Conservation (phyloP, 2,797 vertebrate species). For the Lepidocolaptes lacrymiger region DNA sequence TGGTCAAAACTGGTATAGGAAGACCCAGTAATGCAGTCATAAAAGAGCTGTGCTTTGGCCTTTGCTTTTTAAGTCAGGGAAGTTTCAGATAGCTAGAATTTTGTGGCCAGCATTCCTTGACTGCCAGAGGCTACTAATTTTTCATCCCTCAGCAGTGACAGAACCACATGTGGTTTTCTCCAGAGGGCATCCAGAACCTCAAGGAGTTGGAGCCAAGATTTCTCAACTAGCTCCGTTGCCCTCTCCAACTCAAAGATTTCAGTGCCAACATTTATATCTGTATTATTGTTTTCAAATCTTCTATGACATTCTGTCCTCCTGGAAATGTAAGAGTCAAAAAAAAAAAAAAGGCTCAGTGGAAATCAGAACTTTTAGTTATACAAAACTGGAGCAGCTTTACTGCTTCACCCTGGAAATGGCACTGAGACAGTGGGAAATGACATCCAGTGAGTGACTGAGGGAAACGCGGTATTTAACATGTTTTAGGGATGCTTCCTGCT, state of each 20-base stretch:
- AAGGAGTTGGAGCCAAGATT: not conserved
- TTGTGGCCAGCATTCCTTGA: not conserved
- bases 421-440: not conserved
- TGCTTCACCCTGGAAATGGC: not conserved
- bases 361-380: not conserved
- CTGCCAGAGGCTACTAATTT: not conserved
- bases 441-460: not conserved
- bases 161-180: rapidly evolving
- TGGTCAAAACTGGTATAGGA: not conserved
- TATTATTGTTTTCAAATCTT: not conserved
- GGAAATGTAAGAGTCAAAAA: not conserved
- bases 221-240: not conserved
- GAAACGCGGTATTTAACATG: not conserved
- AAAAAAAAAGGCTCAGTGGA: not conserved
- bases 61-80: not conserved
- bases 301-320: not conserved
- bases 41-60: not conserved
- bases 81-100: not conserved
- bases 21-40: not conserved
- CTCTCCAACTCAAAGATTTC: not conserved
- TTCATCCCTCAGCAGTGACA: not conserved
- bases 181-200: not conserved
- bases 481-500: not conserved
- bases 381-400: not conserved
- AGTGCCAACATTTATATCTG: not conserved